These are phyloP conservation scores for Aurelia aurita DNA, from an alignment of 30 jellyfish, hydroid and myxozoan species.

Conservation along the genomic window DNA sequence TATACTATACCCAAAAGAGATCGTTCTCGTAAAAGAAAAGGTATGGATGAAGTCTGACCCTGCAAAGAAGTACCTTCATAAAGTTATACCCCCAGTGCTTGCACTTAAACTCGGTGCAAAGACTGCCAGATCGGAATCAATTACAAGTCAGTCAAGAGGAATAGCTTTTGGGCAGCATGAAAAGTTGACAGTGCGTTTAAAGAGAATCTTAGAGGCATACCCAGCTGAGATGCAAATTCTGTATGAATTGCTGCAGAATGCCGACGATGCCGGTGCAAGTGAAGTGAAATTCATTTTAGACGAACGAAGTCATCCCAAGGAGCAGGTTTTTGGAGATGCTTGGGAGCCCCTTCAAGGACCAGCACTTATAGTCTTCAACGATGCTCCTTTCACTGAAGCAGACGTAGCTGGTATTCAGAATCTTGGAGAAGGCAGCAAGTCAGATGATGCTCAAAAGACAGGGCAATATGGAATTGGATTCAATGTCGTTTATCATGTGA, in stretches of 20 bases:
- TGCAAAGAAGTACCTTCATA: conserved; percentile 23
- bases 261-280: conserved; percentile 92
- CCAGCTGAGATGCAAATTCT: conserved; percentile 55
- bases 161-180: conserved; percentile 82
- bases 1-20: not conserved
- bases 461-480: conserved; percentile 93
- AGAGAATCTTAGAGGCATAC: conserved; percentile 76
- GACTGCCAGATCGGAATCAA: conserved; percentile 51
- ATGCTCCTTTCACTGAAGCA: conserved; percentile 59
- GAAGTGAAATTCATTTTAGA: conserved; percentile 67
- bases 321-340: conserved; percentile 57
- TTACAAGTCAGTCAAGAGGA: conserved; percentile 13
- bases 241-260: conserved; percentile 83
- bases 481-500: conserved; percentile 81
- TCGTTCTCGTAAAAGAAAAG: conserved; percentile 41
- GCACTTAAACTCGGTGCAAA: conserved; percentile 54
- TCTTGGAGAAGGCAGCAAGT: conserved; percentile 79
- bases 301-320: conserved; percentile 44
- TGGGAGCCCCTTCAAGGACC: conserved; percentile 91
- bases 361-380: conserved; percentile 69
- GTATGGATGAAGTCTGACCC: conserved; percentile 53
- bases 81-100: conserved; percentile 37
- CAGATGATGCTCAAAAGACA: conserved; percentile 65
- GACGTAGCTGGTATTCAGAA: conserved; percentile 78
- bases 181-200: conserved; percentile 66